Conservation (phyloP, 2,797 vertebrate species). For the Antrozous pallidus region DNA sequence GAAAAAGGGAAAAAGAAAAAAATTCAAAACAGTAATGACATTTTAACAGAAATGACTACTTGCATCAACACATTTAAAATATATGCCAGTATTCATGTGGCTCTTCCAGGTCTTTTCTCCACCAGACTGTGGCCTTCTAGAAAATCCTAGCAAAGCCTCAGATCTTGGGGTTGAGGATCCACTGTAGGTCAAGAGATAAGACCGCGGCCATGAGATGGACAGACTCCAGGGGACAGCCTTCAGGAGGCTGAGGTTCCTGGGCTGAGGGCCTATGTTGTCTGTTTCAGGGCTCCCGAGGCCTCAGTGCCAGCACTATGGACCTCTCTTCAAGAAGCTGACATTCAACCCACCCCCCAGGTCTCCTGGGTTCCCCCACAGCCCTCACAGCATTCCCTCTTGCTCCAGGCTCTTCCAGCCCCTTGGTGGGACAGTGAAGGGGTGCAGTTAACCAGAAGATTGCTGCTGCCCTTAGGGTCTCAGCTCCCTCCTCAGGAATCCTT, state of each 20-base stretch:
- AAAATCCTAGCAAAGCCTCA: background rate
- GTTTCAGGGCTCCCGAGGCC: constrained; percentile 84
- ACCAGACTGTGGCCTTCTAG: background rate
- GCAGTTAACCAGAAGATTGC: constrained; percentile 45
- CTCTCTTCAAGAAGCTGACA: constrained; percentile 89
- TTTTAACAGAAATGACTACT: background rate
- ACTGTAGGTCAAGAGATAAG: background rate
- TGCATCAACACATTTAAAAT: background rate
- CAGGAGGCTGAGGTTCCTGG: background rate
- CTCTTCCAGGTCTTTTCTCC: background rate
- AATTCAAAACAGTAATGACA: background rate
- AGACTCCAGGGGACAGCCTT: background rate
- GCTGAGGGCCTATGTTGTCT: constrained; percentile 24
- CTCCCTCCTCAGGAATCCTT: constrained; percentile 68
- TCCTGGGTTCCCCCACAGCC: constrained; percentile 40
- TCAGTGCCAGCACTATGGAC: constrained; percentile 93
- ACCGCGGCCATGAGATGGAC: background rate
- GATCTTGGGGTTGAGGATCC: background rate
- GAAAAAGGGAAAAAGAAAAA: background rate
- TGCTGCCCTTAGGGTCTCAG: constrained; percentile 61
- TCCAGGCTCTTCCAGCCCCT: constrained; percentile 35
- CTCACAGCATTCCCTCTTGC: constrained; percentile 65
- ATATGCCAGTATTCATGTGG: background rate
- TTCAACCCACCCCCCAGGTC: constrained; percentile 60
- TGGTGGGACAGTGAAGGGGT: constrained; percentile 50